Base-by-base conservation (phyloP, 2,113 vertebrate genomes). In the Albula goreensis region DNA sequence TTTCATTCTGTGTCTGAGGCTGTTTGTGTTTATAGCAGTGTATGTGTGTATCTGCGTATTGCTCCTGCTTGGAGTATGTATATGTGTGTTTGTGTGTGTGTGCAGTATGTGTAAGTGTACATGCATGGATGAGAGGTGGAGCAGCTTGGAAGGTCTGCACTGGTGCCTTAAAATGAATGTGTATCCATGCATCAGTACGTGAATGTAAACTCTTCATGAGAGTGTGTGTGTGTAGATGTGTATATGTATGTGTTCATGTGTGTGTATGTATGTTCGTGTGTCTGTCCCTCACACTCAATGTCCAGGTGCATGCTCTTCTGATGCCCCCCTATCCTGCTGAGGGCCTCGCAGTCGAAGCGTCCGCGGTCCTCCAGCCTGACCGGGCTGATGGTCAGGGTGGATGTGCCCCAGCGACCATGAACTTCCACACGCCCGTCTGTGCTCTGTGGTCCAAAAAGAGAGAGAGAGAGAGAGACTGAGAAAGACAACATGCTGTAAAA, bases 241-340 rank as follows among this genome's bases (percentile, higher is more conserved):
- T 60, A 10, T 60, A 15, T 12, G 57, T 60, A 15, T 5, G 57
- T 60, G 63, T 31, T n/a, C 11, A 22, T 31, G 70, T 31, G 70
- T 31, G n/a, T 4, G 70, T 74, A n/a, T n/a, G 4, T 74, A n/a
- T 74, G 80, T 81, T 48, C 60, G 49, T 31, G 74, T 13, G 17
- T 41, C 3, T 7, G 10, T 78, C 50, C 77, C 96, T 94, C 94
- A 99, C 98, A 99, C 94, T 99, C 97, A 86, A 99, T 97, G 92
- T 99, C 97, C 91, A 99, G 97, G 89, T 96, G 98, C 97, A 99
- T 98, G 97, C 97, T 99, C 93, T 98, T 99, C 94, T 99, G 97
- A 89, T 99, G 97, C 50, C 97, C 97, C 89, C 98, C 98, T 86
- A 99, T 99, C 91, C 97, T 95, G 91, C 98, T 99, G 19, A 96